Evolutionary conservation across 1,140 invertebrate species (phyloP).

Genomic region (Eumeta japonica): DNA sequence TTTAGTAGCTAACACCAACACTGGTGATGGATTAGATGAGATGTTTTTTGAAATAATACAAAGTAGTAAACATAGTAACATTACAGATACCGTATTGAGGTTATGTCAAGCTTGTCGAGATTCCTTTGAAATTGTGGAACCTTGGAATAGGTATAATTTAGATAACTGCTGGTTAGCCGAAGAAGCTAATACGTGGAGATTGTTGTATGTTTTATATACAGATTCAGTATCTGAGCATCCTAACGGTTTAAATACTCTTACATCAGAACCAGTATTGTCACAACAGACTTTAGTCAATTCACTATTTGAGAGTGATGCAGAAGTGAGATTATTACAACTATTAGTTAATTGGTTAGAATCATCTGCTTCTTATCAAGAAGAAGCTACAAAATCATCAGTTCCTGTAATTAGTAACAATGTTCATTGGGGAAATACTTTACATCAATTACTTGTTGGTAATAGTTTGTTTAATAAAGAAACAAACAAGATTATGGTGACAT

Average conservation of each 20-base stretch:
- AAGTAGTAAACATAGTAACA: constrained; percentile 40
- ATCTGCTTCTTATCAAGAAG: constrained; percentile 71
- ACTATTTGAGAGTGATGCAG: constrained; percentile 59
- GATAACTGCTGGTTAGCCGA: constrained; percentile 68
- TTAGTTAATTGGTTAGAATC: constrained; percentile 92
- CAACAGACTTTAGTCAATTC: constrained; percentile 40
- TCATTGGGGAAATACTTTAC: constrained; percentile 89
- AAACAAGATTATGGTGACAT: constrained; percentile 59
- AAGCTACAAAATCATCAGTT: constrained; percentile 64
- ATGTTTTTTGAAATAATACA: constrained; percentile 50
- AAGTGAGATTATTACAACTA: constrained; percentile 75
- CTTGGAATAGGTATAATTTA: constrained; percentile 56
- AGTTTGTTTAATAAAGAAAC: constrained; percentile 52
- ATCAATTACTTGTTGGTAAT: constrained; percentile 67
- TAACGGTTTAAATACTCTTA: constrained; percentile 49
- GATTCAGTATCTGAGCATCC: constrained; percentile 65
- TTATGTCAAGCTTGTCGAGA: constrained; percentile 50
- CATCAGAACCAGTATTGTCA: constrained; percentile 51
- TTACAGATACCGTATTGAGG: constrained; percentile 44
- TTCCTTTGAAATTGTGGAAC: constrained; percentile 43
- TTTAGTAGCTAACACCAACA: constrained; percentile 27
- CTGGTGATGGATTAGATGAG: constrained; percentile 37
- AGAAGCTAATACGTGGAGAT: constrained; percentile 85
- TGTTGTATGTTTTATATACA: constrained; percentile 76
- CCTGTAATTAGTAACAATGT: constrained; percentile 70